A percentile compares a stretch with the other conserved stretches of the same genome.
Evolutionary conservation across 2,113 vertebrate genomes (phyloP).

Genomic region (Varanus komodoensis): DNA sequence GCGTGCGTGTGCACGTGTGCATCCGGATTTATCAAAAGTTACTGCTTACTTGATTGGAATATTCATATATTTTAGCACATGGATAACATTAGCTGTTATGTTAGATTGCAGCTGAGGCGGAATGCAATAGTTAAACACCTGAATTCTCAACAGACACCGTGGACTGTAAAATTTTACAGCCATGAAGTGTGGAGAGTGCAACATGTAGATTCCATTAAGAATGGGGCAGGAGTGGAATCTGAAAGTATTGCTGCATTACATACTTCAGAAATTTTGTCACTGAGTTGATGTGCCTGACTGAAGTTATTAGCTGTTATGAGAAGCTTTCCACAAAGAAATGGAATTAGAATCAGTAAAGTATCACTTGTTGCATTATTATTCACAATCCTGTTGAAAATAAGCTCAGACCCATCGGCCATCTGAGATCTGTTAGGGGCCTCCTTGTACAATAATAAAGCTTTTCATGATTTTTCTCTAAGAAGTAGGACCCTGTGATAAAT

Average conservation of each 20-base stretch:
- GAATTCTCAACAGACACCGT: slow-evolving; percentile 76
- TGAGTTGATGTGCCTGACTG: slow-evolving; percentile 64
- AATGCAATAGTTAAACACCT: slow-evolving; percentile 74
- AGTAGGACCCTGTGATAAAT: background rate
- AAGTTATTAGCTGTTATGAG: slow-evolving; percentile 73
- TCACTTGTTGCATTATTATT: slow-evolving; percentile 57
- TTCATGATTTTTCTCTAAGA: slow-evolving; percentile 34
- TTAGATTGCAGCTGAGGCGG: slow-evolving; percentile 61
- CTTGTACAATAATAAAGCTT: slow-evolving; percentile 46
- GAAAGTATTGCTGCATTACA: slow-evolving; percentile 67
- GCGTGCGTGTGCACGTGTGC: background rate
- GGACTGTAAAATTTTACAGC: slow-evolving; percentile 75
- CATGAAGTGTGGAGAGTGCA: slow-evolving; percentile 65
- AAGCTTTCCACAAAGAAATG: slow-evolving; percentile 74
- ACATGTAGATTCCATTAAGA: slow-evolving; percentile 67
- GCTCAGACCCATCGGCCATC: slow-evolving; percentile 48
- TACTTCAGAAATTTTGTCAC: slow-evolving; percentile 70
- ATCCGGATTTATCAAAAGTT: slow-evolving; percentile 49
- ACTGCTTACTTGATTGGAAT: slow-evolving; percentile 41
- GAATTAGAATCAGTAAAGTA: slow-evolving; percentile 66
- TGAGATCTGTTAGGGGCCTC: background rate
- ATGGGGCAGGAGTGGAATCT: slow-evolving; percentile 11
- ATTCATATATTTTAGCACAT: slow-evolving; percentile 69
- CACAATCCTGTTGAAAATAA: slow-evolving; percentile 57
- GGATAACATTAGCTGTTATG: slow-evolving; percentile 70